phyloP scores from a whole-genome alignment of 2,888 invertebrate species.

The Cantharis lateralis region DNA sequence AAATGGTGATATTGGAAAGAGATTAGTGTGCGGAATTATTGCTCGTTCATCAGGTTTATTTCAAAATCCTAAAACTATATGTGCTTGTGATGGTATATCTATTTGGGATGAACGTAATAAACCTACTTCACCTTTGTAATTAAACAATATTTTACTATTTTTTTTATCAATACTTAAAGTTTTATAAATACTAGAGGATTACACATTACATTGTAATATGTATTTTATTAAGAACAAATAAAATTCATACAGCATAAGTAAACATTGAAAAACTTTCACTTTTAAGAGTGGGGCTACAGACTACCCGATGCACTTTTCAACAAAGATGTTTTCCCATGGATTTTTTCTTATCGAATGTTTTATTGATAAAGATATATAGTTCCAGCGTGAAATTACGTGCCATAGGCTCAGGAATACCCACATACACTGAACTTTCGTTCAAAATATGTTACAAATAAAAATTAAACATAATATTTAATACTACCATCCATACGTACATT shows the following conservation, averaged over 20 bases:
- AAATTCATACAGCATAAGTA: neutral
- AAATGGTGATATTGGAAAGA: constrained; percentile 46
- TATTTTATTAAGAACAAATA: neutral
- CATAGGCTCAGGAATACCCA: no score
- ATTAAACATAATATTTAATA: no score
- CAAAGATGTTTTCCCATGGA: no score
- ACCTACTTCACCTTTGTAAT: constrained; percentile 51
- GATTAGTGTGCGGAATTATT: constrained; percentile 84
- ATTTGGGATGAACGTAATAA: constrained; percentile 84
- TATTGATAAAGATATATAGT: no score
- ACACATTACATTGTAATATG: neutral
- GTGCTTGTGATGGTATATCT: constrained; percentile 87
- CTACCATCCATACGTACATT: no score
- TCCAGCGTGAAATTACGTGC: no score
- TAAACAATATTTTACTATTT: neutral
- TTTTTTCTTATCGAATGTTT: no score
- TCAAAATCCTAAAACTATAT: constrained; percentile 84
- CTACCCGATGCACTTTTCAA: no score
- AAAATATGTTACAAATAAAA: no score
- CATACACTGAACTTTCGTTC: no score
- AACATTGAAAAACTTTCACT: neutral
- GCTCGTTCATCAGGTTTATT: constrained; percentile 87
- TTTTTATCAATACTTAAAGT: neutral
- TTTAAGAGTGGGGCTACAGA: no score
- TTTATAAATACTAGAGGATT: neutral